Evolutionary conservation across 2,113 vertebrate species (phyloP).

Genomic region (Chlorodrepanis virens): DNA sequence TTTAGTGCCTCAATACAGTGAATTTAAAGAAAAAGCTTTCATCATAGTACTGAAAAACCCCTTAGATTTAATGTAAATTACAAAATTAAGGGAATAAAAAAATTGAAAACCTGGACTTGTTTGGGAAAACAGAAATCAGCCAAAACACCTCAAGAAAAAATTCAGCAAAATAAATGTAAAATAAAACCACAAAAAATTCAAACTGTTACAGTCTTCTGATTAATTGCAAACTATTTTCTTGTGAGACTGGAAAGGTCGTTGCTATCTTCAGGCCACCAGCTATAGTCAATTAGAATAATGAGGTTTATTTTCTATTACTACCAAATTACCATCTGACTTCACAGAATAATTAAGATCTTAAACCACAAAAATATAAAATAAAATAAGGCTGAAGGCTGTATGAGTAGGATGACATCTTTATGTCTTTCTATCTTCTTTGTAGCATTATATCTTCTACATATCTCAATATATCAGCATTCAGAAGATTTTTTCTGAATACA

Average conservation of each 20-base stretch:
- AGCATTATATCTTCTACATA: not conserved
- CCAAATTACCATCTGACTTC: not conserved
- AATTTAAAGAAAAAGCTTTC: not conserved
- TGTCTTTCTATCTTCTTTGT: not conserved
- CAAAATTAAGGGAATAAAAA: not conserved
- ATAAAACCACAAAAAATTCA: not conserved
- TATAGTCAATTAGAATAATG: not conserved
- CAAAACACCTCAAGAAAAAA: not conserved
- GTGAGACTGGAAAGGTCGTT: not conserved
- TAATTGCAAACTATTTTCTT: not conserved
- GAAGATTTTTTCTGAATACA: not conserved
- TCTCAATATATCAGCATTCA: not conserved
- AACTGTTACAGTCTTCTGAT: not conserved
- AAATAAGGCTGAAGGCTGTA: not conserved
- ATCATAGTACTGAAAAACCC: rapidly evolving
- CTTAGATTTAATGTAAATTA: not conserved
- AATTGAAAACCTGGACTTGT: not conserved
- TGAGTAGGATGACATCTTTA: not conserved
- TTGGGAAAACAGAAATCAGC: not conserved
- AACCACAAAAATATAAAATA: not conserved
- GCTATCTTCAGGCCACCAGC: not conserved
- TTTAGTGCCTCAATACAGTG: not conserved
- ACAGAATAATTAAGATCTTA: not conserved
- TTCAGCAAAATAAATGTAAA: not conserved
- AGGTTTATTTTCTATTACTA: not conserved